Base-by-base conservation (phyloP, 2,888 invertebrate species). In the Xestoiulus laeticollis region DNA sequence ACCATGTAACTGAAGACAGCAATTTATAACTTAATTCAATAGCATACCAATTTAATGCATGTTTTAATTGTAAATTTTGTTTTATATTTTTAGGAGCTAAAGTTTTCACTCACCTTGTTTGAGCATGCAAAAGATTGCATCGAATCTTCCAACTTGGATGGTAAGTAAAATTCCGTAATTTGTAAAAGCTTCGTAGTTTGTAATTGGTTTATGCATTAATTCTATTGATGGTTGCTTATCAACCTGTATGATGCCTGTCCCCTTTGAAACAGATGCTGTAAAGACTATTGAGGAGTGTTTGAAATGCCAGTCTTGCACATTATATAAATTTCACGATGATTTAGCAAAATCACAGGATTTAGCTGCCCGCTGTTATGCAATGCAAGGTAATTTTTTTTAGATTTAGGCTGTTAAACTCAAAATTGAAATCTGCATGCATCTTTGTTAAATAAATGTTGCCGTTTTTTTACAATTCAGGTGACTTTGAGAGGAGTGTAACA, bases 241-340 rank as follows among this genome's bases (percentile, higher is more conserved):
- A 33, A 33, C n/a, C n/a, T n/a, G n/a, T n/a, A 6, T 85, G 85
- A 22, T 8, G 16, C 22, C 22, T 12, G 19, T 85, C 5, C 32
- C 85, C 16, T 38, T 30, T 85, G 38, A 68, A 68, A 43, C 91
- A 89, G 92, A 92, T 88, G 93, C 93, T n/a, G 89, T 93, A 48
- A 90, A 92, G 87, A 91, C 91, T 85, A 91, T 94, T 53, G 90
- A 92, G 87, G 90, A 92, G 89, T 93, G 93, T 91, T 91, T 93
- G 88, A 91, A 91, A 89, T 91, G 93, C 48, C 91, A 93, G 87
- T 91, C 92, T 89, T 91, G 92, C 89, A 91, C 93, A 83, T 91
- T 94, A 83, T 93, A 93, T 89, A 92, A 92, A 90, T 91, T 93
- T 90, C 93, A 94, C 90, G 92, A 92, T 88, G 92, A 93, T 89